These are phyloP conservation scores for Poeciliopsis infans DNA, from an alignment of 2,797 vertebrate species.

Conservation along the genomic window DNA sequence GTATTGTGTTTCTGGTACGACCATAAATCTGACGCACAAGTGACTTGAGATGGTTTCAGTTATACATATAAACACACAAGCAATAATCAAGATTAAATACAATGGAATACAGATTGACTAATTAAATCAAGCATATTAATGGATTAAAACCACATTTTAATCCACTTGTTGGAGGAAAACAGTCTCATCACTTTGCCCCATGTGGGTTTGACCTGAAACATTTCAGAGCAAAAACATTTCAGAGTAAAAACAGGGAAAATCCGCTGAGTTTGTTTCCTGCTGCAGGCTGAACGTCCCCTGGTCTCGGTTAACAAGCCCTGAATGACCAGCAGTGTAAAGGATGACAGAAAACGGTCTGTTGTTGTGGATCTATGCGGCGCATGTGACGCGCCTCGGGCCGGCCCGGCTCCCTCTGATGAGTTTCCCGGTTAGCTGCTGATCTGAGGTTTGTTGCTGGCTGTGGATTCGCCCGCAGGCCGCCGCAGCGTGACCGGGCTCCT, in stretches of 20 bases:
- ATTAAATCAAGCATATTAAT: neutral
- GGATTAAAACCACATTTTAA: neutral
- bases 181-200: neutral
- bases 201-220: neutral
- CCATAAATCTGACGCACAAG: no score
- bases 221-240: neutral
- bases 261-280: neutral
- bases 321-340: conserved; percentile 26
- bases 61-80: no score
- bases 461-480: conserved; percentile 28
- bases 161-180: neutral
- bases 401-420: conserved; percentile 48
- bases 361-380: conserved; percentile 29
- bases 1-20: no score
- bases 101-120: no score
- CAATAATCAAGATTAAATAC: no score
- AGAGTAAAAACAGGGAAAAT: conserved; percentile 1
- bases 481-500: conserved; percentile 37
- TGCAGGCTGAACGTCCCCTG: neutral
- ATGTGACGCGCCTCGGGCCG: conserved; percentile 49
- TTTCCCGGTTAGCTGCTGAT: conserved; percentile 60
- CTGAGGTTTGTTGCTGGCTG: conserved; percentile 39
- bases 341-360: conserved; percentile 12
- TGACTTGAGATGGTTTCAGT: no score
- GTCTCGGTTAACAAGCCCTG: conserved; percentile 8